Conservation (phyloP, 2,113 vertebrate genomes). For the Cheirogaleus medius region DNA sequence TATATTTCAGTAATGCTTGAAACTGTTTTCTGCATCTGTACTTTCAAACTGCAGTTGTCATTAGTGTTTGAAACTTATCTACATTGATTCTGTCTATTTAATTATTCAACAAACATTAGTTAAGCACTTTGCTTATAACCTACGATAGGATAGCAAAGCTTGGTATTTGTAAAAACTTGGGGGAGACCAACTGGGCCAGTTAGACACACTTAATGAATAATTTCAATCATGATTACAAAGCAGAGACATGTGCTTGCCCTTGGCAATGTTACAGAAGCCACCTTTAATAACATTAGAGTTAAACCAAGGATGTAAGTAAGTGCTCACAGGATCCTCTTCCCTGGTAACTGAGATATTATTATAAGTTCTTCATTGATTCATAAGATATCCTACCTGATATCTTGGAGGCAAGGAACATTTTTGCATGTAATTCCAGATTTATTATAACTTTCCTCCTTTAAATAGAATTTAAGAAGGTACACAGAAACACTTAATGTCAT, state of each 20-base stretch:
- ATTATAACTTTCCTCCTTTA: not conserved
- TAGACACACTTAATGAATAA: not conserved
- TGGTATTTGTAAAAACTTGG: not conserved
- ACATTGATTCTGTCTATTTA: not conserved
- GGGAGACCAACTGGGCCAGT: not conserved
- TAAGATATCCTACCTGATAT: not conserved
- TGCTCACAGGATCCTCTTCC: not conserved
- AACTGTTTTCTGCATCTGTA: not conserved
- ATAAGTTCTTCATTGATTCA: not conserved
- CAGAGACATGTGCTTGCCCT: not conserved
- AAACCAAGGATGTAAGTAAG: not conserved
- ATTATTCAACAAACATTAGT: not conserved
- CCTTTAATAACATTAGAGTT: not conserved
- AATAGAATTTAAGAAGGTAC: not conserved
- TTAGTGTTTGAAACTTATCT: not conserved
- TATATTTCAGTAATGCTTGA: not conserved
- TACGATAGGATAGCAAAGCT: not conserved
- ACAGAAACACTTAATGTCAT: not conserved
- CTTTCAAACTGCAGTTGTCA: not conserved
- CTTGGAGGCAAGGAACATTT: not conserved
- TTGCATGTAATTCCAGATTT: not conserved
- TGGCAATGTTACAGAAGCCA: not conserved
- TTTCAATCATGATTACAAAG: not conserved
- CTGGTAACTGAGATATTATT: not conserved
- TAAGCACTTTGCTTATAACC: not conserved